phyloP scores from a whole-genome alignment of 2,113 vertebrate species.

The Amphiprion percula region DNA sequence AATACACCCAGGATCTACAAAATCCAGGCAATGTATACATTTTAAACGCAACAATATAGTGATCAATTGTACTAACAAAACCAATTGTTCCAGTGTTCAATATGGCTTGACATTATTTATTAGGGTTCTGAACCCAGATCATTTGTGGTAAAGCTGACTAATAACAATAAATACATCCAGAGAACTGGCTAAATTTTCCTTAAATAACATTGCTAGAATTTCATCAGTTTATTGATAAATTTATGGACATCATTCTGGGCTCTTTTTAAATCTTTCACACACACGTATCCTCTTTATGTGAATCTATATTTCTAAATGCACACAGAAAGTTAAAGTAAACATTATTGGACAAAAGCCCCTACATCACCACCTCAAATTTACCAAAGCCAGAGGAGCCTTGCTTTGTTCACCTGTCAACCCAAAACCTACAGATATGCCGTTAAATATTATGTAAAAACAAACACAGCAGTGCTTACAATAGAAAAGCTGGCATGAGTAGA shows the following conservation, averaged over 20 bases:
- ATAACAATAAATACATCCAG: conserved; percentile 1
- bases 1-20: conserved; percentile 55
- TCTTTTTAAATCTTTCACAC: neutral
- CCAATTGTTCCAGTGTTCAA: conserved; percentile 26
- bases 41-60: conserved; percentile 51
- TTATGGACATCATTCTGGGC: neutral
- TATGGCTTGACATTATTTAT: conserved; percentile 3
- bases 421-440: no score
- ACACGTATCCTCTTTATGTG: no score
- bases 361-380: no score
- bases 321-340: no score
- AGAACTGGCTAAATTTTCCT: conserved; percentile 1
- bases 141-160: neutral
- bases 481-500: neutral
- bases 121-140: neutral
- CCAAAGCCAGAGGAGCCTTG: neutral
- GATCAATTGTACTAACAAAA: conserved; percentile 51
- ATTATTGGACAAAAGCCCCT: no score
- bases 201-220: neutral
- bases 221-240: conserved; percentile 13
- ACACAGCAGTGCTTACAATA: neutral
- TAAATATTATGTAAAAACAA: no score
- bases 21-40: conserved; percentile 30
- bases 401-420: neutral
- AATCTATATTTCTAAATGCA: no score